Conservation (phyloP, 2,113 vertebrate genomes). For the Urocolius indicus region DNA sequence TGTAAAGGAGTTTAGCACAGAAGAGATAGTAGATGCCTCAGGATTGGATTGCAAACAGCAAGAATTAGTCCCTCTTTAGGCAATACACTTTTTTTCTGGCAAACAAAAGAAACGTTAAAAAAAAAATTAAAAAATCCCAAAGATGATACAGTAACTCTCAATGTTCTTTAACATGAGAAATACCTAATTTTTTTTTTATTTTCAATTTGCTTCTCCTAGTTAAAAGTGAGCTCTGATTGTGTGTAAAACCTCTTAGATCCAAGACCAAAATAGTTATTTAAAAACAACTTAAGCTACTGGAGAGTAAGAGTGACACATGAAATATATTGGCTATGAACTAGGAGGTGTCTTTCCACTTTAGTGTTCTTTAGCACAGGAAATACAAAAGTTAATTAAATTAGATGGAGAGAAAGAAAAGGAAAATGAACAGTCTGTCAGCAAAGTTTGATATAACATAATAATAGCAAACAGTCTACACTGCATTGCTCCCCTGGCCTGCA, state of each 20-base stretch:
- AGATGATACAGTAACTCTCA: not conserved
- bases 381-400: conserved; percentile 17
- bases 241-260: not conserved
- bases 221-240: not conserved
- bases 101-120: not conserved
- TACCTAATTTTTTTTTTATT: not conserved
- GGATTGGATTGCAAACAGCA: not conserved
- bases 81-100: not conserved
- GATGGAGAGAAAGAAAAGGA: not conserved
- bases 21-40: not conserved
- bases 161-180: not conserved
- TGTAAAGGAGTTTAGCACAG: not conserved
- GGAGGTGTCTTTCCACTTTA: not conserved
- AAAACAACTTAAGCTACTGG: not conserved
- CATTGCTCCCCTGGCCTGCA: not conserved
- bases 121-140: not conserved
- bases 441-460: not conserved
- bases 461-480: not conserved
- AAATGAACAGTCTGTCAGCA: conserved; percentile 23
- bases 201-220: not conserved
- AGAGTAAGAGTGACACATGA: not conserved
- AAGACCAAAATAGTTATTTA: not conserved
- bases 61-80: not conserved
- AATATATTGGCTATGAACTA: not conserved
- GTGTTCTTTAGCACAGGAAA: not conserved